These are phyloP conservation scores for Coelinius sp. DNA, from an alignment of 2,888 invertebrate genomes.

Conservation along the genomic window DNA sequence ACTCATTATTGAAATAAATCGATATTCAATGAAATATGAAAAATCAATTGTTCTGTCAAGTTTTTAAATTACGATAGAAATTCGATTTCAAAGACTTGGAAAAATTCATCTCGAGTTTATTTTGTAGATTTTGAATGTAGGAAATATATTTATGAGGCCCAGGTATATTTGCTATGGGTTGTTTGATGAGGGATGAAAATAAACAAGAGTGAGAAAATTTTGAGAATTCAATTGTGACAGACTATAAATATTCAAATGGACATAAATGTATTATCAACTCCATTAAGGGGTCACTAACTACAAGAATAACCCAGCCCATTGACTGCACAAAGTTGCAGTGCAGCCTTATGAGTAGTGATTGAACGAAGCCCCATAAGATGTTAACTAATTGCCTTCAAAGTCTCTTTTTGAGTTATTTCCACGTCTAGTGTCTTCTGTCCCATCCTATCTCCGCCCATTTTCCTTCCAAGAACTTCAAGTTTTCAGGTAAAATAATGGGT, in stretches of 20 bases:
- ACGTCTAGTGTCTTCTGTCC: not conserved
- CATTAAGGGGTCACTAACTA: not conserved
- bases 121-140: no score
- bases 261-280: not conserved
- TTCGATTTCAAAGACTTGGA: no score
- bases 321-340: constrained; percentile 16
- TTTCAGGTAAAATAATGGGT: not conserved
- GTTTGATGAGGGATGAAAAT: no score
- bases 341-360: constrained; percentile 14
- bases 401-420: not conserved
- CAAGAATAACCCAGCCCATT: not conserved
- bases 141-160: no score
- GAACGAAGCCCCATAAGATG: constrained; percentile 9
- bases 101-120: no score
- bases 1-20: no score
- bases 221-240: not conserved
- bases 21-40: no score
- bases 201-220: no score
- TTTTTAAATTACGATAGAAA: no score
- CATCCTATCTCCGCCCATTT: not conserved
- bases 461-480: not conserved
- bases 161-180: no score
- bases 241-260: not conserved
- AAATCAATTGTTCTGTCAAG: no score
- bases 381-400: not conserved